These are phyloP conservation scores for Sciurus carolinensis DNA, from an alignment of 2,797 vertebrate species.

Conservation along the genomic window DNA sequence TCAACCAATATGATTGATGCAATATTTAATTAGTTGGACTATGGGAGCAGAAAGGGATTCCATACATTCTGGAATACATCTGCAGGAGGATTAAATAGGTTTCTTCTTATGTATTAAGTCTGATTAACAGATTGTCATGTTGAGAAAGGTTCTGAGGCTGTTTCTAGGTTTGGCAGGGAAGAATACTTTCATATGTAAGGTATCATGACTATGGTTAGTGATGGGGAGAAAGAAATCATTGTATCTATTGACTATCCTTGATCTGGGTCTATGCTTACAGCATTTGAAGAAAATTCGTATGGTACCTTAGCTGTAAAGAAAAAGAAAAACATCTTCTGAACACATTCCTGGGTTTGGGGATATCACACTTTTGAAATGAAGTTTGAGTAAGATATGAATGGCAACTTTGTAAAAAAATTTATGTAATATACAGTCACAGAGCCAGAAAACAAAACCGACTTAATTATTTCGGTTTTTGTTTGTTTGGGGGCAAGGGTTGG, in stretches of 20 bases:
- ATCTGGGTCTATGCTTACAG: not conserved
- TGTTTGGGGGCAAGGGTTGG: not conserved
- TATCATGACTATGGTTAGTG: not conserved
- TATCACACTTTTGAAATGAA: not conserved
- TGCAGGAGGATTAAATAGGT: not conserved
- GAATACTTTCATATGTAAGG: not conserved
- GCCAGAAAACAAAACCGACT: constrained; percentile 31
- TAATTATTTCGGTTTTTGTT: constrained; percentile 38
- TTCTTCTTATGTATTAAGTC: not conserved
- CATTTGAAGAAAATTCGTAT: not conserved
- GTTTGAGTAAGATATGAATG: constrained; percentile 44
- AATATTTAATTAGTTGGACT: not conserved
- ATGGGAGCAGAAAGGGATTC: not conserved
- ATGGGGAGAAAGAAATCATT: not conserved
- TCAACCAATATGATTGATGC: not conserved
- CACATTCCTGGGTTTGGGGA: not conserved
- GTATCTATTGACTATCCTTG: not conserved
- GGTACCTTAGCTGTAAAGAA: not conserved
- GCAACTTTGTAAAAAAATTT: constrained; percentile 48
- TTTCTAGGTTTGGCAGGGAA: not conserved
- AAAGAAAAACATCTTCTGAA: not conserved
- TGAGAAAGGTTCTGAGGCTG: constrained; percentile 10
- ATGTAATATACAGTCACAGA: not conserved
- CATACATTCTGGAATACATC: not conserved
- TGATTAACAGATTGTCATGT: not conserved